Conservation (phyloP, 2,797 vertebrate genomes). For the Diglossa cyanea region DNA sequence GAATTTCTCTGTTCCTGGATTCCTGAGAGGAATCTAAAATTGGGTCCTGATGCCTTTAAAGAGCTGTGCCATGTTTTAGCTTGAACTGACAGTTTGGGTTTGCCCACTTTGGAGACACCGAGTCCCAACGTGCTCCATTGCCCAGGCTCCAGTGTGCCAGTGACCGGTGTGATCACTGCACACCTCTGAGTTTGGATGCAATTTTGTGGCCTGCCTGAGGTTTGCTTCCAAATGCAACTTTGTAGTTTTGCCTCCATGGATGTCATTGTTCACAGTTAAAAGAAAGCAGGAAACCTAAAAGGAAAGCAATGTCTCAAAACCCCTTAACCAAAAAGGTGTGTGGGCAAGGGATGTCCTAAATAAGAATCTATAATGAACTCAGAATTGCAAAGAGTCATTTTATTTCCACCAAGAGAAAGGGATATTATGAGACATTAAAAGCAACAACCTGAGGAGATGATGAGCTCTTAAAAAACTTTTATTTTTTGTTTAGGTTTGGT, state of each 20-base stretch:
- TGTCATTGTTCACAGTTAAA: neutral
- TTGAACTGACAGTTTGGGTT: neutral
- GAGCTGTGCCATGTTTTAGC: neutral
- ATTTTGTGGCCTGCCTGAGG: neutral
- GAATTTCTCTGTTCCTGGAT: neutral
- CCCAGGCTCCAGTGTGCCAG: neutral
- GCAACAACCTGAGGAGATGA: neutral
- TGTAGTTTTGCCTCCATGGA: neutral
- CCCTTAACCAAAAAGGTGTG: rapidly evolving
- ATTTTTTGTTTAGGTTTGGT: neutral
- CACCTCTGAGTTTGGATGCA: neutral
- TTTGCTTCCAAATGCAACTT: neutral
- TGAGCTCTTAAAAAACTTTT: neutral
- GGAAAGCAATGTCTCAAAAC: neutral
- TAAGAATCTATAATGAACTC: neutral
- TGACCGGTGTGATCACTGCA: neutral
- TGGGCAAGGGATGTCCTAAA: neutral
- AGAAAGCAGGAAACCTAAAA: neutral
- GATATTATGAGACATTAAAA: neutral
- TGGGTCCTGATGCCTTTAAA: neutral
- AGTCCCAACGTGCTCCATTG: neutral
- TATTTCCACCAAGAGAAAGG: neutral
- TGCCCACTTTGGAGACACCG: neutral
- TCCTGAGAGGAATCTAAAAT: neutral
- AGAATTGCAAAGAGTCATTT: neutral